Evolutionary conservation across 2,113 vertebrate species (phyloP), one percentile per base, ranked within the genome.

Genomic region (Nanorana parkeri): DNA sequence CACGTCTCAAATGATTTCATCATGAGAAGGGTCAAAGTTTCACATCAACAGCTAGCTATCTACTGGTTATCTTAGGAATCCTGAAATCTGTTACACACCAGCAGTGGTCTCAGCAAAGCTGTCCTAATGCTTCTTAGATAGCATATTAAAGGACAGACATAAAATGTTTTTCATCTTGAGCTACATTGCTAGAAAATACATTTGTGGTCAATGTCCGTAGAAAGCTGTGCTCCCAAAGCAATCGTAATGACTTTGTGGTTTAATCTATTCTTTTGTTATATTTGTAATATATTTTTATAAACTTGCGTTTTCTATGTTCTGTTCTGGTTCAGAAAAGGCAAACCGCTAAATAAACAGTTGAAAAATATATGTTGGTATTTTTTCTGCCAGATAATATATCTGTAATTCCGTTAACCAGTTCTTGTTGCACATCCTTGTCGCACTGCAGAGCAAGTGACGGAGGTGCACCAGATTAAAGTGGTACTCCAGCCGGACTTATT

Each of bases 21-120:
- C 80, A 68, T 68, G 63, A 26, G 32, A 20, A 21, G 29, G 80
- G 72, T 83, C 78, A 80, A 80, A 80, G 78, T 80, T 80, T 80
- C 41, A 47, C 58, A 17, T 29, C 36, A 71, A 64, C 54, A 80
- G 66, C 56, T 54, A 64, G 68, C 51, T 64, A 81, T 71, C 78
- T 81, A 54, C 69, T 72, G 26, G 78, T 23, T 81, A 55, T 51
- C n/a, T 36, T 55, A 63, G 20, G 24, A 54, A 65, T 81, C 69
- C 58, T 73, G 13, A 56, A 36, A 81, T 64, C 69, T 56, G 60
- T 81, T 69, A 81, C 79, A 73, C 47, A 73, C 41, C 73, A 81
- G 60, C 69, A 17, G 36, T 72, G 29, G 24, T 52, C 56, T 73
- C 60, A 65, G 68, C 79, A 81, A 81, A 74, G 20, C n/a, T 74